Evolutionary conservation across 2,888 invertebrate species (phyloP), one percentile per base, ranked within the genome.

Genomic region (Diploptera punctata): DNA sequence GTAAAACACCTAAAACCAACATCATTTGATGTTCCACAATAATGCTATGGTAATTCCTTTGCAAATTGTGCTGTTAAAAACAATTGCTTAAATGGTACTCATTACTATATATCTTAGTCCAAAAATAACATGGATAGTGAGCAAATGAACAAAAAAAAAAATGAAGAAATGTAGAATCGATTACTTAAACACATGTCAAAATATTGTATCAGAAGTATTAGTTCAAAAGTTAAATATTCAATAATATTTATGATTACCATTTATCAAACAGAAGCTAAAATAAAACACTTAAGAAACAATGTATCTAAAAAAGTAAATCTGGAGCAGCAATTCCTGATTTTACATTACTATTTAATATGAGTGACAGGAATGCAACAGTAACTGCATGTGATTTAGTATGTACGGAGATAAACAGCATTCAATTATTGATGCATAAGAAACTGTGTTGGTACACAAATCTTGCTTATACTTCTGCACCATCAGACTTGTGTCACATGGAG

Each of bases 131-230:
- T n/a, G 21, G 43, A 54, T 3, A 67, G 18, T 31, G 44, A 67
- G 18, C 47, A 49, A 47, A 68, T 54, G 54, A 5, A 67, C n/a
- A n/a, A 67, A 18, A 57, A 9, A 71, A 38, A 71, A 43, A 54
- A 38, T 54, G 13, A 44, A 4, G 44, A 7, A 44, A 18, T 44
- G 26, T 49, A 47, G 61, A 61, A 62, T 21, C 47, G 44, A 61
- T 65, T 10, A 60, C 44, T 52, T 52, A 70, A 52, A 61, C 52
- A 52, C 47, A 61, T 67, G 49, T 62, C 62, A 62, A 70, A 61
- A 62, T 70, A 70, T 61, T 69, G 5, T 21, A 2, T 38, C 38
- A 62, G 52, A 70, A 65, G 29, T 62, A 52, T 62, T 61, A 70
- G 47, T 70, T 70, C 38, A 24, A 18, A 43, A 47, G 13, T 33